Conservation (phyloP, 2,113 vertebrate genomes). For the Cavia porcellus region DNA sequence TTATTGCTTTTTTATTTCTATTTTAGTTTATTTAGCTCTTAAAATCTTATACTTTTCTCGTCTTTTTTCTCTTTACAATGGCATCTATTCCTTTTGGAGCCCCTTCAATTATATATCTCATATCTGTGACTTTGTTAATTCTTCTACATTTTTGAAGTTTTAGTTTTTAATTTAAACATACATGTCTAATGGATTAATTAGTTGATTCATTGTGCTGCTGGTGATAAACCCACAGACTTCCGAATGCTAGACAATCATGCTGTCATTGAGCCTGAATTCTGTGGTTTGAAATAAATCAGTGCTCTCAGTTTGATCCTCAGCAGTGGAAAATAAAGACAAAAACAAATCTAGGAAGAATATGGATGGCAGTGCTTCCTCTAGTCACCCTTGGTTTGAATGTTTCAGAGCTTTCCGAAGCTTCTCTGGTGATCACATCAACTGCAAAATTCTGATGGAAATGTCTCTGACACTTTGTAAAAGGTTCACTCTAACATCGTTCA, state of each 20-base stretch:
- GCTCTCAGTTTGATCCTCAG: not conserved
- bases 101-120: not conserved
- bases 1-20: not conserved
- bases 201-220: not conserved
- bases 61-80: not conserved
- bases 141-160: not conserved
- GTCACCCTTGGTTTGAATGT: not conserved
- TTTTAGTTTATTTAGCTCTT: not conserved
- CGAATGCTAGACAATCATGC: not conserved
- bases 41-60: not conserved
- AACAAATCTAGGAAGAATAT: not conserved
- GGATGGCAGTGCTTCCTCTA: not conserved
- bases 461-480: not conserved
- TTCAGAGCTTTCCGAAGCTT: not conserved
- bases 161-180: not conserved
- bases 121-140: not conserved
- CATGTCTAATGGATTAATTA: not conserved
- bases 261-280: not conserved
- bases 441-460: not conserved
- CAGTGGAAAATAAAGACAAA: not conserved
- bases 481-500: not conserved
- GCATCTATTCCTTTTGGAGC: not conserved
- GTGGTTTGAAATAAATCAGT: not conserved
- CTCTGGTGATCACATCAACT: not conserved
- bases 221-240: not conserved